These are phyloP conservation scores for Salarias fasciatus DNA, from an alignment of 2,797 vertebrate genomes.

Conservation along the genomic window DNA sequence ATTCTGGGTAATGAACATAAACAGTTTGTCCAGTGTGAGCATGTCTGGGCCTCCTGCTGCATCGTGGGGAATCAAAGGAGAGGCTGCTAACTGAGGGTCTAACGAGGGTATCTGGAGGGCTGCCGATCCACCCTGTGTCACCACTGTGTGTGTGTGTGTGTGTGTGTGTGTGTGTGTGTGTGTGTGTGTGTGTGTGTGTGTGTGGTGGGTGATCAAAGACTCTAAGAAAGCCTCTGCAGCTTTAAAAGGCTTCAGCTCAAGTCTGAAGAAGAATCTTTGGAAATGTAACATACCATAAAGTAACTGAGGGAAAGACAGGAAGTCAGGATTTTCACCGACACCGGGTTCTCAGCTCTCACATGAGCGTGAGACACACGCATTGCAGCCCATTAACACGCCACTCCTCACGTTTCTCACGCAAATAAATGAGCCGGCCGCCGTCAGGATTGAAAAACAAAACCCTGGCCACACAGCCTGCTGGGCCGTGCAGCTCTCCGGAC, in stretches of 20 bases:
- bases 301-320: too few relatives aligned
- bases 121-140: constrained; percentile 26
- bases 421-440: too few relatives aligned
- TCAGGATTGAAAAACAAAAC: too few relatives aligned
- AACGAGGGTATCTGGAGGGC: constrained; percentile 23
- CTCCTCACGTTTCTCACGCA: too few relatives aligned
- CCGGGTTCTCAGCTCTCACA: too few relatives aligned
- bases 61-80: constrained; percentile 32
- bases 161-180: background rate
- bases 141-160: constrained; percentile 14
- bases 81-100: constrained; percentile 26
- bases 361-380: too few relatives aligned
- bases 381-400: too few relatives aligned
- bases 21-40: background rate
- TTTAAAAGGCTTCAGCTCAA: constrained; percentile 3
- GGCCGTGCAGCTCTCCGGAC: too few relatives aligned
- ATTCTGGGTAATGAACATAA: constrained; percentile 11
- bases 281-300: too few relatives aligned
- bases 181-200: background rate
- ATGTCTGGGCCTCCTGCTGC: background rate
- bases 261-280: background rate
- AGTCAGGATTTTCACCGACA: too few relatives aligned
- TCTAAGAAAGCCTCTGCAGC: constrained; percentile 2
- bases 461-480: too few relatives aligned
- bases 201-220: background rate